These are phyloP conservation scores for Malachius bipustulatus DNA, from an alignment of 2,888 invertebrate genomes.

Conservation along the genomic window DNA sequence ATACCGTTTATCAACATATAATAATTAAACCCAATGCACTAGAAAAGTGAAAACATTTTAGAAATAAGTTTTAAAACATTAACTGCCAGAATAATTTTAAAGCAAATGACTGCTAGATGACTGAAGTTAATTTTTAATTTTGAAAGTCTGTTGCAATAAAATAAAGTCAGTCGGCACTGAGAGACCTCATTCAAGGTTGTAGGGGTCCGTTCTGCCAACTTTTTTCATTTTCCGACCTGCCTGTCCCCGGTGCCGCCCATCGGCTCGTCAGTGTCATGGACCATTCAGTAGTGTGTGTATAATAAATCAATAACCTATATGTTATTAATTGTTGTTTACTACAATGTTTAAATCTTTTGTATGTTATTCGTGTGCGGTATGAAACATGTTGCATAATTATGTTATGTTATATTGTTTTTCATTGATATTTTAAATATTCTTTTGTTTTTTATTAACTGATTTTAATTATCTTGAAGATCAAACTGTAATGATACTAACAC, in stretches of 20 bases:
- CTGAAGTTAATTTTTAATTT: too few relatives aligned
- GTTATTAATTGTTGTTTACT: constrained; percentile 32
- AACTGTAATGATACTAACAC: constrained; percentile 21
- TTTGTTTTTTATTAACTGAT: constrained; percentile 11
- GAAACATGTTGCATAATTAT: constrained; percentile 21
- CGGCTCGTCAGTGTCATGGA: constrained; percentile 15
- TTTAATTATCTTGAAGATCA: constrained; percentile 11
- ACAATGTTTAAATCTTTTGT: constrained; percentile 28
- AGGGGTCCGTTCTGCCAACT: constrained; percentile 26
- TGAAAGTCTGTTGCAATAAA: too few relatives aligned
- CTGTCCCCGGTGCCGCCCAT: constrained; percentile 5
- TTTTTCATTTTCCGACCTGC: constrained; percentile 7
- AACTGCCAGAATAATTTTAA: too few relatives aligned
- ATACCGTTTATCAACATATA: too few relatives aligned
- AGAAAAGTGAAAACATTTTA: too few relatives aligned
- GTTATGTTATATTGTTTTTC: constrained; percentile 26
- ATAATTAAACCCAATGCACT: too few relatives aligned
- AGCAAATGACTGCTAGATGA: too few relatives aligned
- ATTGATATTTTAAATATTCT: constrained; percentile 19
- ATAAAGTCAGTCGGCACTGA: too few relatives aligned
- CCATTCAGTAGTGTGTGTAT: constrained; percentile 26
- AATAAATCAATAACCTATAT: constrained; percentile 28
- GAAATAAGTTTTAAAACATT: too few relatives aligned
- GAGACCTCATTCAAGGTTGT: too few relatives aligned
- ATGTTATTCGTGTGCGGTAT: constrained; percentile 27